phyloP scores from a whole-genome alignment of 2,113 vertebrate genomes.

The Clinocottus analis region DNA sequence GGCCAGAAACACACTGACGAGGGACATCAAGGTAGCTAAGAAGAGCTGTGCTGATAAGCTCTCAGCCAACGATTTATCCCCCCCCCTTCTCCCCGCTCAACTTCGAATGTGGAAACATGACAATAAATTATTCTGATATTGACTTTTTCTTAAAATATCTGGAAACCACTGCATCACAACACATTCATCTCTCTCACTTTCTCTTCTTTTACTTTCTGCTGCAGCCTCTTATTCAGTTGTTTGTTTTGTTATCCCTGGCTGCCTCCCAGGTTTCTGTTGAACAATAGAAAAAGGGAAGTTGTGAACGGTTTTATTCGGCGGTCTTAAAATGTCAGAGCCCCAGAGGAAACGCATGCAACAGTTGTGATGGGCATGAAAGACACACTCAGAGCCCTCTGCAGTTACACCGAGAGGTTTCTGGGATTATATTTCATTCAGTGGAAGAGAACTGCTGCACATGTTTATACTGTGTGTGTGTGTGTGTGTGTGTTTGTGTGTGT shows the following conservation, averaged over 20 bases:
- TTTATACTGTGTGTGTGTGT: neutral
- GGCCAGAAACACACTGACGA: no score
- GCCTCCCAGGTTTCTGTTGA: neutral
- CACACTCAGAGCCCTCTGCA: fast-evolving
- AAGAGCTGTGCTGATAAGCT: no score
- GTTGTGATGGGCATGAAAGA: neutral
- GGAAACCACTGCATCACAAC: neutral
- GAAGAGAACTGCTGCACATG: no score
- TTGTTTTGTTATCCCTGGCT: neutral
- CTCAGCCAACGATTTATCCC: no score
- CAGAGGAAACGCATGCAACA: neutral
- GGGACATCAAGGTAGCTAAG: no score
- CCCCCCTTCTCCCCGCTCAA: no score
- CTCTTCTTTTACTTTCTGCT: neutral
- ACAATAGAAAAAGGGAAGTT: neutral
- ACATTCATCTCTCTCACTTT: neutral
- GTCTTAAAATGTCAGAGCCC: neutral
- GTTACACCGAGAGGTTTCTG: neutral
- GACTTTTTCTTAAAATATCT: neutral
- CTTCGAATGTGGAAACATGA: no score
- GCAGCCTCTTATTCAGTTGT: no score
- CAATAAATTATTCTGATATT: no score
- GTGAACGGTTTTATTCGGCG: neutral
- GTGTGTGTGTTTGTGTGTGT: neutral
- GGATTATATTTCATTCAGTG: neutral